A percentile compares a stretch with the other conserved stretches of the same genome.
phyloP scores from a whole-genome alignment of 2,888 invertebrate species.

The Bibio marci region DNA sequence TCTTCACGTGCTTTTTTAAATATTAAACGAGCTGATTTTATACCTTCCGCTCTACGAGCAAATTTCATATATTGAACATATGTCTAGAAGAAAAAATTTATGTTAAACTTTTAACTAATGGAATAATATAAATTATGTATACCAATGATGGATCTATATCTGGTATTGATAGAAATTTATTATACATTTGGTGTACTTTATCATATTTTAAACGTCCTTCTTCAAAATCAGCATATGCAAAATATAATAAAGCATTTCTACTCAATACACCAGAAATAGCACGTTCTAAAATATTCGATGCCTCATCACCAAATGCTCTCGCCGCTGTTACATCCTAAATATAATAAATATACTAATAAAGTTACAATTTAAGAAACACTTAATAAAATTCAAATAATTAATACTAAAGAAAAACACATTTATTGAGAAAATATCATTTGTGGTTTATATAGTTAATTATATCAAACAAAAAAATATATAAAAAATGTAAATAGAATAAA shows the following conservation, averaged over 20 bases:
- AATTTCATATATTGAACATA: slow-evolving; percentile 99
- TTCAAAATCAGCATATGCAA: slow-evolving; percentile 97
- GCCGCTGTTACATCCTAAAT: slow-evolving; percentile 78
- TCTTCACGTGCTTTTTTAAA: slow-evolving; percentile 95
- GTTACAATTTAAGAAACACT: slow-evolving; percentile 1
- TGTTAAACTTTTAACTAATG: slow-evolving; percentile 1
- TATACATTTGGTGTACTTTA: slow-evolving; percentile 91
- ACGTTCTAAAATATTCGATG: slow-evolving; percentile 85
- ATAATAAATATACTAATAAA: slow-evolving; percentile 10
- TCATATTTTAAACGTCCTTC: slow-evolving; percentile 92
- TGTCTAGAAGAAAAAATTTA: slow-evolving; percentile 36
- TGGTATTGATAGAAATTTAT: slow-evolving; percentile 69
- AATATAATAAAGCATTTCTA: slow-evolving; percentile 85
- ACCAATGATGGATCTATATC: slow-evolving; percentile 93
- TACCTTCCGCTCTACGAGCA: slow-evolving; percentile 90
- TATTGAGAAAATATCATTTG: not conserved
- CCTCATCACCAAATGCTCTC: slow-evolving; percentile 86
- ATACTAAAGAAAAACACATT: slow-evolving; percentile 7
- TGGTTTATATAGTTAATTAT: too few relatives aligned
- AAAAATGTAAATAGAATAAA: too few relatives aligned
- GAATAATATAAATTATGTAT: slow-evolving; percentile 16
- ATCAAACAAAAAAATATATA: too few relatives aligned
- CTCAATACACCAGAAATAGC: slow-evolving; percentile 80
- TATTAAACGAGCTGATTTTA: slow-evolving; percentile 85
- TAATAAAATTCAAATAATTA: not conserved